Percentiles rank a stretch among this genome's conserved stretches.
Conservation (phyloP, 2,888 invertebrate species). For the Anticlea derivata region DNA sequence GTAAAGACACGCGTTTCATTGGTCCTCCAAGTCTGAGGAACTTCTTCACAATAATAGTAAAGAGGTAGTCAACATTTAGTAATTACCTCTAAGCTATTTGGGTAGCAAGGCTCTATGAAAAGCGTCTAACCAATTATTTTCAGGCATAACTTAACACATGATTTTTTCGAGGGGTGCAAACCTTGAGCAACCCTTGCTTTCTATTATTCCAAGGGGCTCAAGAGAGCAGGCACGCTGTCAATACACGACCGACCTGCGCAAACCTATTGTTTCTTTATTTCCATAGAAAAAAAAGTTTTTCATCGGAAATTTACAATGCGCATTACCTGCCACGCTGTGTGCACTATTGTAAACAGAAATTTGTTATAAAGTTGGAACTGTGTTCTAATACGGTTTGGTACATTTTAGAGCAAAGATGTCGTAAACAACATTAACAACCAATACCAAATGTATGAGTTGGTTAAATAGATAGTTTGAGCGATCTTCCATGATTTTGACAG, state of each 20-base stretch:
- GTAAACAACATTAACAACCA: background rate
- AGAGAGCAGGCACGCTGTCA: slow-evolving; percentile 43
- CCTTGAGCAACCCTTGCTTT: slow-evolving; percentile 40
- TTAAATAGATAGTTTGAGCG: slow-evolving; percentile 3
- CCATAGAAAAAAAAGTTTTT: slow-evolving; percentile 46
- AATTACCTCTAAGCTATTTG: background rate
- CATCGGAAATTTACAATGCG: slow-evolving; percentile 43
- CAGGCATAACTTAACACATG: slow-evolving; percentile 6
- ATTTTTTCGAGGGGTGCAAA: slow-evolving; percentile 13
- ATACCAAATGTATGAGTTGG: slow-evolving; percentile 5
- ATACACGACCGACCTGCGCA: slow-evolving; percentile 48
- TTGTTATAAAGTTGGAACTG: background rate
- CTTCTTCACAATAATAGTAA: too few species aligned
- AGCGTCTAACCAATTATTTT: slow-evolving; percentile 14
- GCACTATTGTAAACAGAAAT: slow-evolving; percentile 17
- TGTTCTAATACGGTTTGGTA: background rate
- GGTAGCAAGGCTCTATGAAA: background rate
- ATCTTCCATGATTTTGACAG: background rate
- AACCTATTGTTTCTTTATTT: slow-evolving; percentile 51
- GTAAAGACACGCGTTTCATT: too few species aligned
- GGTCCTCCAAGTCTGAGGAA: too few species aligned
- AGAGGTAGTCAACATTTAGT: background rate
- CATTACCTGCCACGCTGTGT: slow-evolving; percentile 48
- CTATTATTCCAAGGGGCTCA: slow-evolving; percentile 35
- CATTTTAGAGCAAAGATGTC: background rate